Base-by-base conservation (phyloP, 2,113 vertebrate genomes). In the Petroica traversi region DNA sequence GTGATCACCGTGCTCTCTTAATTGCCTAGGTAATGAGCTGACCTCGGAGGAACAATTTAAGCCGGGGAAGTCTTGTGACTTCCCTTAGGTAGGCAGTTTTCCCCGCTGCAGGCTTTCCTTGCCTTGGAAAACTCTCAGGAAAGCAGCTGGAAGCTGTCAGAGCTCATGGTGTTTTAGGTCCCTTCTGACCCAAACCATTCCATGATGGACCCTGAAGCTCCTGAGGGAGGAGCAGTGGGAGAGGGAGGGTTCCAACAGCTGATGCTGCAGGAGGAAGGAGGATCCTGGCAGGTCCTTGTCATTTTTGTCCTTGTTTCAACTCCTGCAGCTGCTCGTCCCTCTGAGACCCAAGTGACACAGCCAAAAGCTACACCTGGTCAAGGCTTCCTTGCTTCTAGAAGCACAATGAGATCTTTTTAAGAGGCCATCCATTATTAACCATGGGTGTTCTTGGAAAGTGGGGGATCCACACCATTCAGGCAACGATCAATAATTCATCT, bases 401-500 rank as follows among this genome's bases (percentile, higher is more conserved):
- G 54, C 19, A 18, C 82, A 49, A 36, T 83, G 74, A 92, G 85
- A 40, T 87, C 85, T 83, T 85, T 85, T 49, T 29, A 79, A 64
- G 63, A 23, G 46, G 78, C 22, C 63, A 92, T 93, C 31, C 31
- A 85, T 96, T 94, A 94, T 96, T 96, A 77, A 96, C 41, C 14
- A 19, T 0, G 0, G 0, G 2, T 26, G 41, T 54, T 92, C 58
- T 13, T 4, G 5, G 85, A 81, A 91, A 72, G 67, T 17, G 6
- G 36, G 55, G 19, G 51, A 29, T 41, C 79, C 14, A 5, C 15
- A 25, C 51, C 2, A 0, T 93, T 52, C 82, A 49, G 71, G 40
- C 68, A 52, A n/a, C n/a, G 25, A 85, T 95, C 49, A 94, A 95
- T 94, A 94, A 93, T 96, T 93, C 6, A 92, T 69, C 24, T 49